Evolutionary conservation across 2,888 invertebrate genomes (phyloP).

Genomic region (Alloplasta piceator): DNA sequence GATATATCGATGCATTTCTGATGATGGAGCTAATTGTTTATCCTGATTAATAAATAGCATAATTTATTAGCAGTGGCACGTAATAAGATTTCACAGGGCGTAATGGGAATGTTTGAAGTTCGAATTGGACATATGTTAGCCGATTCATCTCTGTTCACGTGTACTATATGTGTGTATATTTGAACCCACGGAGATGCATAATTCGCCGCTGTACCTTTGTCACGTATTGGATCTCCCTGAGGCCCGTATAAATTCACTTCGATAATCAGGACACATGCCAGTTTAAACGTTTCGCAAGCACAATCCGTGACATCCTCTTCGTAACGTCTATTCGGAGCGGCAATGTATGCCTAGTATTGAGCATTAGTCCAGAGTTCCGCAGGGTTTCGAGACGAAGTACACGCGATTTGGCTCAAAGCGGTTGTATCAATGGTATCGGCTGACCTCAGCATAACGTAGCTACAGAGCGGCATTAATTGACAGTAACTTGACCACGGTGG

Average conservation of each 20-base stretch:
- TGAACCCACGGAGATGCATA: background rate
- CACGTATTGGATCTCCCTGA: slow-evolving; percentile 7
- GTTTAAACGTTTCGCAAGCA: slow-evolving; percentile 15
- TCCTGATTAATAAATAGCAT: no score
- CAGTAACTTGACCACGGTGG: slow-evolving; percentile 31
- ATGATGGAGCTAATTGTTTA: no score
- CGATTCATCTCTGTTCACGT: background rate
- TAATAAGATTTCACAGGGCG: slow-evolving; percentile 24
- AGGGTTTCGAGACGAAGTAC: slow-evolving; percentile 18
- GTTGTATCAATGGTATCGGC: background rate
- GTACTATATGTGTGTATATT: no score
- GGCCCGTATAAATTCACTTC: slow-evolving; percentile 33
- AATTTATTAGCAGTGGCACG: background rate
- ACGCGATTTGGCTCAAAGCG: slow-evolving; percentile 6
- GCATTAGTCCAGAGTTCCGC: slow-evolving; percentile 32
- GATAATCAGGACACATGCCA: slow-evolving; percentile 42
- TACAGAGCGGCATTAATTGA: slow-evolving; percentile 46
- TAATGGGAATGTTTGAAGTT: slow-evolving; percentile 21
- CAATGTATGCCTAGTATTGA: slow-evolving; percentile 33
- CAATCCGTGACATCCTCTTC: background rate
- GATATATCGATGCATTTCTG: no score
- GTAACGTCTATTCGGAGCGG: slow-evolving; percentile 3
- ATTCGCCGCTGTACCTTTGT: no score
- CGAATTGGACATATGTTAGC: slow-evolving; percentile 31
- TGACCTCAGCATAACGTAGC: background rate